Evolutionary conservation across 2,113 vertebrate genomes (phyloP), one percentile per base, ranked within the genome.

Genomic region (Cnemophilus loriae): DNA sequence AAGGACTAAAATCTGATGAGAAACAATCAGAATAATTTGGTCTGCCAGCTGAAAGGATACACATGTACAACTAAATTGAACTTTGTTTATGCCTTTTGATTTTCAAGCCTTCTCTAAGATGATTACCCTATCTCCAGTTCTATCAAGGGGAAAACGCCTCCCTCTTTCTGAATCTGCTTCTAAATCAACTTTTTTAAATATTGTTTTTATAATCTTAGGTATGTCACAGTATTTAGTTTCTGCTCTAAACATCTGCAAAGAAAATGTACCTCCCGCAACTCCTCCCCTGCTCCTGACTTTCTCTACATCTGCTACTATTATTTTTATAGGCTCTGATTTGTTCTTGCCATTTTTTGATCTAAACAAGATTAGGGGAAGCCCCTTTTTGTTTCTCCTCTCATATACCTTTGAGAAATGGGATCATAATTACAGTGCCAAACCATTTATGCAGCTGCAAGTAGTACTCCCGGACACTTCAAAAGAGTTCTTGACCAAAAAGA

Each of bases 1-100:
- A 96, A 97, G 96, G 97, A 90, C 94, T 96, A 95, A 93, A 97
- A 97, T 94, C 96, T 95, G 97, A 98, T 97, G 94, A 97, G 96
- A 82, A 92, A 82, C 91, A 96, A 82, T 87, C 84, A 97, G 86
- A 86, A 93, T 92, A 93, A 96, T 97, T 97, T 94, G 92, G 89
- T 95, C 95, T 90, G 92, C 73, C 74, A 84, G 67, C 79, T 90
- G 85, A 96, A 97, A 94, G 75, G 74, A 95, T 76, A 96, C 94
- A 93, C 89, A 91, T 81, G 69, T 52, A 84, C 80, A 95, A 95
- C 78, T 84, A 93, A 98, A 95, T 95, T 96, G 86, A 90, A 86
- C 65, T 87, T 86, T 94, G 89, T 92, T 84, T 97, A 97, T 94
- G 86, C 75, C 59, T 96, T 96, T 97, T 97, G 89, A 94, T 96